Evolutionary conservation across 2,797 vertebrate species (phyloP).

Genomic region (Sebastes variabilis): DNA sequence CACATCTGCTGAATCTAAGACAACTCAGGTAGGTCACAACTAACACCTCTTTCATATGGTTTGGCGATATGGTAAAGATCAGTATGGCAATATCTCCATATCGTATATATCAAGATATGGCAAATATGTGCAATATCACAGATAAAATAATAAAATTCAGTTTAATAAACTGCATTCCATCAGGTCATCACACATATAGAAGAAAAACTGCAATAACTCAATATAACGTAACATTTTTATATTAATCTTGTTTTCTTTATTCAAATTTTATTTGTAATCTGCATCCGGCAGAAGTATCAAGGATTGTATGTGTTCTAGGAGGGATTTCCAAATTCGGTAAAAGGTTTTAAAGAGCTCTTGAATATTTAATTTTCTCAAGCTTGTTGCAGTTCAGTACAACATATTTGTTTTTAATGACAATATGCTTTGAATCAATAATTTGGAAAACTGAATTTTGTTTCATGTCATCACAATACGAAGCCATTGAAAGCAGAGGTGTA

Average conservation of each 20-base stretch:
- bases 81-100: not conserved
- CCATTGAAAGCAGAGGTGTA: not conserved
- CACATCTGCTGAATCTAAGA: slow-evolving; percentile 88
- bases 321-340: not conserved
- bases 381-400: not conserved
- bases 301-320: too few species aligned
- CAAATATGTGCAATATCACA: not conserved
- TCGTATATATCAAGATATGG: not conserved
- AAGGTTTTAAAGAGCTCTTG: not conserved
- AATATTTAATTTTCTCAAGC: not conserved
- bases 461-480: not conserved
- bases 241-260: accelerated
- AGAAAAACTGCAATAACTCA: not conserved
- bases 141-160: not conserved
- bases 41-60: not conserved
- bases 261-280: not conserved
- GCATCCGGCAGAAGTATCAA: not conserved
- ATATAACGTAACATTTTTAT: not conserved
- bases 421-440: not conserved
- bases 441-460: not conserved
- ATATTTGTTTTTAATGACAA: not conserved
- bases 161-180: not conserved
- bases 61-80: not conserved
- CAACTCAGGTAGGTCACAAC: slow-evolving; percentile 85
- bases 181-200: not conserved